Evolutionary conservation across 2,888 invertebrate genomes (phyloP).

Genomic region (Troides helena): DNA sequence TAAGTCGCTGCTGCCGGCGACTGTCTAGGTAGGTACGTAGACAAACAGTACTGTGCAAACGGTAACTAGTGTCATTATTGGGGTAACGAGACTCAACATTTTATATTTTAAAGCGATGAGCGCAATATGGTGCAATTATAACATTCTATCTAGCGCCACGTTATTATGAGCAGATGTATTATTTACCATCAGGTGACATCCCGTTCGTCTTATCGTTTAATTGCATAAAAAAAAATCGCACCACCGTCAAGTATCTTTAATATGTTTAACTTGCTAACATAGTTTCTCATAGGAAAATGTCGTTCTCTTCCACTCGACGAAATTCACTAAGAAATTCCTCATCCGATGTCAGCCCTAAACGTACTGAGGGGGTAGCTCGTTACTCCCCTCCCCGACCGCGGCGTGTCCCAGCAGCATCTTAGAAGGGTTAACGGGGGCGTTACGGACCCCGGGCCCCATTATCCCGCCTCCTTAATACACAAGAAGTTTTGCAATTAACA

Average conservation of each 20-base stretch:
- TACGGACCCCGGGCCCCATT: constrained; percentile 19
- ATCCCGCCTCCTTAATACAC: constrained; percentile 31
- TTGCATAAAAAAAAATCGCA: background rate
- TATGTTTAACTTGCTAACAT: background rate
- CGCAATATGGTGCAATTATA: too few relatives aligned
- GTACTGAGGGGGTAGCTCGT: constrained; percentile 15
- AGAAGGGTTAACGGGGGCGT: constrained; percentile 28
- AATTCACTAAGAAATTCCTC: constrained; percentile 18
- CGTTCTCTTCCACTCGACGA: background rate
- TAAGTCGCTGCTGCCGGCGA: too few relatives aligned
- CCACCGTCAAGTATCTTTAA: too few relatives aligned
- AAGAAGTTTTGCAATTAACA: constrained; percentile 30
- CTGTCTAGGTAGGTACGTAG: too few relatives aligned
- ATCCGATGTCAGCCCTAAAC: constrained; percentile 9
- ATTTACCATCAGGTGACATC: too few relatives aligned
- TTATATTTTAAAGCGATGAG: too few relatives aligned
- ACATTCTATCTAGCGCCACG: too few relatives aligned
- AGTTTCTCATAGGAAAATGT: background rate
- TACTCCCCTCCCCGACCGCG: constrained; percentile 13
- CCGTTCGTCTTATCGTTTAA: background rate
- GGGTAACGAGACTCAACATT: too few relatives aligned
- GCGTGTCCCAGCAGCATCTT: constrained; percentile 9
- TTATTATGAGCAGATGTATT: too few relatives aligned
- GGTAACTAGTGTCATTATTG: too few relatives aligned
- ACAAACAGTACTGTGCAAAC: too few relatives aligned